Evolutionary conservation across 2,888 invertebrate genomes (phyloP), one percentile per base, ranked within the genome.

Genomic region (Amblyjoppa fuscipennis): DNA sequence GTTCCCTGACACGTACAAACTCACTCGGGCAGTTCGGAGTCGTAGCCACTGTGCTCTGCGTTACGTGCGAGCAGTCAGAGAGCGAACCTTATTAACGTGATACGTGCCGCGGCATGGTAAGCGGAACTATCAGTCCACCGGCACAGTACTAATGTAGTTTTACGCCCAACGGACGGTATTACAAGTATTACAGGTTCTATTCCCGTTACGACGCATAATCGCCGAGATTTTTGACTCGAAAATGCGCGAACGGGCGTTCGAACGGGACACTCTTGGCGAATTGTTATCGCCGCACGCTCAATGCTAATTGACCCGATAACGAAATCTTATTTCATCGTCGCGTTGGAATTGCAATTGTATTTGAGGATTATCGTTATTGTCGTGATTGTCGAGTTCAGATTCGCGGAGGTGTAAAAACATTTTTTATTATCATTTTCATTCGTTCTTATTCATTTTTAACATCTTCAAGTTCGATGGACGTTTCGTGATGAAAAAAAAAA

Each of bases 51-150:
- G 45, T 25, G 45, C 38, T 20, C 25, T 51, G 64, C 51, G 38
- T 20, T 51, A 59, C 41, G 51, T 66, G 51, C 28, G 49, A 70
- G 70, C 34, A 31, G 74, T 31, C 28, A 28, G 77, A 80, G 80
- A 70, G 80, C 80, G 81, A 83, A 85, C 85, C 85, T 87, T 87
- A 87, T 87, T 87, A 87, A 87, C 82, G 85, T 84, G 82, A 84
- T 87, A 87, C 87, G 87, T 87, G 87, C 76, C 82, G 59, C 76
- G 68, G 85, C 87, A 87, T 87, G 76, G 85, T 84, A 84, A 87
- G 82, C 81, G 87, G 64, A 49, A 70, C 84, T 87, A 68, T 74
- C 66, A 73, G 66, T 53, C n/a, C 51, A 28, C 66, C 49, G 41
- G 73, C 80, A 1, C 61, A 20, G 13, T 13, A 1, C 25, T 9